Base-by-base conservation (phyloP, 2,113 vertebrate species). In the Pogona vitticeps region DNA sequence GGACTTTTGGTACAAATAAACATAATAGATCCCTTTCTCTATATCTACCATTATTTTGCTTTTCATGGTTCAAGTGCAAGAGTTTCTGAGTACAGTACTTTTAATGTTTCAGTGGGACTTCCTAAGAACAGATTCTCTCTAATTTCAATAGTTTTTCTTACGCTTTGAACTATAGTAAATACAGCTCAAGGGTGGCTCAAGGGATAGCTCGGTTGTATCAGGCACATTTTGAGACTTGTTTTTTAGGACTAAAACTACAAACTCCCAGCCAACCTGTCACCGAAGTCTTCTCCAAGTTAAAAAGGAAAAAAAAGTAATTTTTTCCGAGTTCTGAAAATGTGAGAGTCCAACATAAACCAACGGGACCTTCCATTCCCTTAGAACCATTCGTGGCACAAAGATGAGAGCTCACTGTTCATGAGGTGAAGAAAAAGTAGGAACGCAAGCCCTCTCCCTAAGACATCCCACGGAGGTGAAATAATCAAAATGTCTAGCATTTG, bases 381-480 rank as follows among this genome's bases (percentile, higher is more conserved):
- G 14, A 6, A 36, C 17, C 21, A 1, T 56, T 28, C 75, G 18
- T 40, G 20, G 21, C 52, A 82, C 71, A 71, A 0, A 0, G 46
- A 2, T 0, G 63, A 31, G 67, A 71, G 56, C 80, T 5, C 0
- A 36, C 72, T 86, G 38, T 73, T 71, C 28, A 6, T 36, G 23
- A 21, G 13, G 2, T 52, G 17, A 0, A 0, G 13, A n/a, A 86
- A 38, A 40, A 10, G 26, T 58, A 86, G 80, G 88, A 70, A 0
- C 0, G 2, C 0, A 0, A 0, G 61, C 17, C 10, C 23, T 1
- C 3, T 33, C 42, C 10, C 68, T 84, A 58, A n/a, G 33, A 52
- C 42, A 81, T 42, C 31, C 1, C 0, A 46, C 21, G 2, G n/a
- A 31, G 33, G n/a, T 1, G 8, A 42, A 15, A 61, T 18, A 40